Conservation (phyloP, 2,113 vertebrate genomes). For the Centropristis striata region DNA sequence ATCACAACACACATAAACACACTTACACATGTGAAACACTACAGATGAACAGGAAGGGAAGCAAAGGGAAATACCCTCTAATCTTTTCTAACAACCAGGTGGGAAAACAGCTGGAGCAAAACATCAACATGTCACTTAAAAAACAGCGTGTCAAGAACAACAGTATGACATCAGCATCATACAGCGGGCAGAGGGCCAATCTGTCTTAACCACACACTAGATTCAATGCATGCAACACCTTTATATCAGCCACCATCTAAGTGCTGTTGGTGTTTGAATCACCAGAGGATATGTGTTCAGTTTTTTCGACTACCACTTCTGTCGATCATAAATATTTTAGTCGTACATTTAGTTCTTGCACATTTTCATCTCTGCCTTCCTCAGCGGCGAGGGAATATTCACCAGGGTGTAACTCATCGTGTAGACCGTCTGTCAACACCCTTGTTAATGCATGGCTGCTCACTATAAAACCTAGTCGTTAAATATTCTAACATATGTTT, state of each 20-base stretch:
- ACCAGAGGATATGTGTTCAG: constrained; percentile 8
- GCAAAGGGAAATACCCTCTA: neutral
- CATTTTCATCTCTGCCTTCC: neutral
- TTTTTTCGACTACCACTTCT: constrained; percentile 1
- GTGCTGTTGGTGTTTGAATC: neutral
- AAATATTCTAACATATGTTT: constrained; percentile 11
- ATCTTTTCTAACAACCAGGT: constrained; percentile 19
- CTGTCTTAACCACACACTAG: neutral
- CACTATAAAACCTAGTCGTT: neutral
- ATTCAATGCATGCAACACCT: neutral
- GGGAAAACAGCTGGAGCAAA: constrained; percentile 17
- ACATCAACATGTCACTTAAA: constrained; percentile 2
- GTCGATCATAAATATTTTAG: constrained; percentile 34
- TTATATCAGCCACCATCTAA: neutral
- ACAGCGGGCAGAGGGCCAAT: constrained; percentile 1
- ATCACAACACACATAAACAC: neutral
- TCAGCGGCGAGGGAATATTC: neutral
- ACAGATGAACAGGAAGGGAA: neutral
- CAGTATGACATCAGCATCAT: neutral
- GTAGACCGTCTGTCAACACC: constrained; percentile 1
- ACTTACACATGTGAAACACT: constrained; percentile 2
- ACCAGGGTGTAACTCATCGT: neutral
- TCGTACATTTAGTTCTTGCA: constrained; percentile 14
- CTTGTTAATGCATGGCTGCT: constrained; percentile 5
- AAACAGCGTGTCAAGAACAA: neutral